A percentile compares a stretch with the other conserved stretches of the same genome.
Conservation (phyloP, 2,113 vertebrate genomes). For the Oceanodroma tethys region DNA sequence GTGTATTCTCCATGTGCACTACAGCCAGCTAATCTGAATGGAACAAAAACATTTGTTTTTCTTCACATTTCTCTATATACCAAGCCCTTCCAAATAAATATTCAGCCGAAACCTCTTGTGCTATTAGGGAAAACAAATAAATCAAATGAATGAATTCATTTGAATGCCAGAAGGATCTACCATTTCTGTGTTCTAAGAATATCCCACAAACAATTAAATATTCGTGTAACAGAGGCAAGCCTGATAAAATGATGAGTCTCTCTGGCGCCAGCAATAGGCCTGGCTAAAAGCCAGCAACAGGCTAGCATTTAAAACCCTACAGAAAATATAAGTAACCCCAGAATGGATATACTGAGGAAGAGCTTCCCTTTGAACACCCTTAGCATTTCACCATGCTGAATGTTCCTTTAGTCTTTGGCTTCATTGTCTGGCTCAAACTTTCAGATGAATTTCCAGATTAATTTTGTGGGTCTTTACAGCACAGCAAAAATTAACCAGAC, state of each 20-base stretch:
- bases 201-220: slow-evolving; percentile 53
- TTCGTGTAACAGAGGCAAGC: slow-evolving; percentile 10
- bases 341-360: not conserved
- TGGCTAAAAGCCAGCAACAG: slow-evolving; percentile 30
- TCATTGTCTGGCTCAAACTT: not conserved
- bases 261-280: slow-evolving; percentile 30
- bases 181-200: slow-evolving; percentile 59
- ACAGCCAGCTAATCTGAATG: slow-evolving; percentile 4
- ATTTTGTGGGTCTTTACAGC: not conserved
- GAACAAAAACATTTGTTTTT: slow-evolving; percentile 46
- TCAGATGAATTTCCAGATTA: not conserved
- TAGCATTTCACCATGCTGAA: not conserved
- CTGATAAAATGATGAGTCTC: slow-evolving; percentile 54
- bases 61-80: slow-evolving; percentile 31
- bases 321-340: not conserved
- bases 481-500: not conserved
- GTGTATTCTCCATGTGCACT: not conserved
- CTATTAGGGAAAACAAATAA: slow-evolving; percentile 57
- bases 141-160: slow-evolving; percentile 42
- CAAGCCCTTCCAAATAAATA: slow-evolving; percentile 31
- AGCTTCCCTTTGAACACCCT: not conserved
- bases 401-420: not conserved
- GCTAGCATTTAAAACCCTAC: not conserved
- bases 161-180: slow-evolving; percentile 21
- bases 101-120: slow-evolving; percentile 5